Evolutionary conservation across 2,797 vertebrate species (phyloP), one percentile per base, ranked within the genome.

Genomic region (Merluccius polli): DNA sequence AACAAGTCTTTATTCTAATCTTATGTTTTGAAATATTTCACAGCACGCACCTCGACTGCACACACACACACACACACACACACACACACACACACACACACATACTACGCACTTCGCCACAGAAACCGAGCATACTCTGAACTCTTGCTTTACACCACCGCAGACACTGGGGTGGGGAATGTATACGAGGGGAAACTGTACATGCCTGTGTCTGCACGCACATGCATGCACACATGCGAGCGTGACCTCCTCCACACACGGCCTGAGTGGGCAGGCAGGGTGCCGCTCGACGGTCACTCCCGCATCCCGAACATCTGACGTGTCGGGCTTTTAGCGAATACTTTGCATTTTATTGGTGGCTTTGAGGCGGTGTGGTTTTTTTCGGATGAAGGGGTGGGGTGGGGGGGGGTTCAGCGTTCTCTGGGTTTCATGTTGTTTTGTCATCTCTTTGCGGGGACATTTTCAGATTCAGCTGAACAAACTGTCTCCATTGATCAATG

Each of bases 341-440:
- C 81, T 75, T 81, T 74, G 87, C 81, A 87, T 89, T 86, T 82
- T 69, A 75, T 59, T 48, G 41, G 73, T 75, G 73, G 73, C 82
- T 87, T 80, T 83, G 75, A 81, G 82, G 80, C 79, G 75, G 77
- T 36, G 70, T 33, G 11, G 24, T 9, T 11, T 15, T 30, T 12
- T 30, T 13, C 27, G 1, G 3, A 2, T 48, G 44, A 11, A 8
- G 48, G 5, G 48, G 48, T 12, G 21, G 7, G 21, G 52, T 12
- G 18, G 63, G 74, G 78, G 15, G 74, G 78, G 32, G n/a, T 85
- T 74, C 78, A 29, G 81, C 71, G 79, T 84, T 83, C 76, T 74
- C 35, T 65, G 82, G 77, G 79, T 80, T 71, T 68, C 69, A 29
- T 59, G 52, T 59, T 24, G 65, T 71, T 83, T 73, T 78, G 78